Evolutionary conservation across 2,888 invertebrate genomes (phyloP), one percentile per base, ranked within the genome.

Genomic region (Philhelius pedissequus): DNA sequence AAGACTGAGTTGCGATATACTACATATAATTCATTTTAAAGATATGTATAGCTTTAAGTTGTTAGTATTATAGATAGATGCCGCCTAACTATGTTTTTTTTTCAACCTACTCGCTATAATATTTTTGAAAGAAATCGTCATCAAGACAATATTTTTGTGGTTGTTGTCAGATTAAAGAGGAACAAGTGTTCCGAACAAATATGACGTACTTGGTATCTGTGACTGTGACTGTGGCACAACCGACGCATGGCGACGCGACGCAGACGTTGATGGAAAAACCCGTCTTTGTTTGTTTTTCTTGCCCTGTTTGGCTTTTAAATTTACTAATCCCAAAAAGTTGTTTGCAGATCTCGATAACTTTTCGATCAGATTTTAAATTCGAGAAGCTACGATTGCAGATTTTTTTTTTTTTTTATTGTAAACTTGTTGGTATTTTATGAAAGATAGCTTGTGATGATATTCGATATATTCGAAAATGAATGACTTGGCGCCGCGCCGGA

Each of bases 401-500:
- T 20, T 5, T 9, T 43, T 20, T 38, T 68, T 27, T 30, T 15
- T n/a, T 30, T 38, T 8, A 2, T 32, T 40, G 30, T 32, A 11
- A 30, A 15, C 25, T 35, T 25, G 7, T 8, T 43, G n/a, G n/a
- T 27, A 13, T 45, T 9, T 25, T 30, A 18, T 32, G 64, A 35
- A 7, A 48, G 22, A 64, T 64, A 48, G 25, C 25, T 9, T 9
- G 38, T 50, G 9, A 35, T 56, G 32, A 13, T 35, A 50, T 45
- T 69, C 22, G 35, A 48, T 60, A 48, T 60, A 50, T 62, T 43
- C 7, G 20, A 52, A 43, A 79, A 45, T 45, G 66, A 81, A 71
- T 60, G 77, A 54, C 68, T 77, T 82, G 77, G 82, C 82, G 82
- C 82, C 81, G 82, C 82, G 82, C 82, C 81, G 22, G 1, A 7